Conservation (phyloP, 2,888 invertebrate genomes). For the Nymphalis polychloros region DNA sequence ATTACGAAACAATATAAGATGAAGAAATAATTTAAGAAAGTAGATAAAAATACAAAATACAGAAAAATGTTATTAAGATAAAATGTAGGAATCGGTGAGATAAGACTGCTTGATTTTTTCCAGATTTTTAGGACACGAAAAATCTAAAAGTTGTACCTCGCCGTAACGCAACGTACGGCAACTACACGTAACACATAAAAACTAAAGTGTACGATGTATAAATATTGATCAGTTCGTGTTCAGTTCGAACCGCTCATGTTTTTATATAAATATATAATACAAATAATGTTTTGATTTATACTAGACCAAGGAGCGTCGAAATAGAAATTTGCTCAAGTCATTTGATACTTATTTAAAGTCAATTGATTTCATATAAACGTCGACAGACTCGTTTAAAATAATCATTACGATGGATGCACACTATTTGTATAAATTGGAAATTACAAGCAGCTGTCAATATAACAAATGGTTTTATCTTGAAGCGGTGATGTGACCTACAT, state of each 20-base stretch:
- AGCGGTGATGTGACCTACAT: slow-evolving; percentile 56
- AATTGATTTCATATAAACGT: slow-evolving; percentile 10
- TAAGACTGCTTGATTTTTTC: no score
- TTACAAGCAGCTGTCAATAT: slow-evolving; percentile 52
- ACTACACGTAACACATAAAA: slow-evolving; percentile 41
- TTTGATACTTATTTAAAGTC: slow-evolving; percentile 1
- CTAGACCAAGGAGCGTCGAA: not conserved
- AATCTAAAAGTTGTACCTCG: no score
- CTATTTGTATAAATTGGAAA: slow-evolving; percentile 53
- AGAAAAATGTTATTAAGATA: no score
- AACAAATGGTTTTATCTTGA: slow-evolving; percentile 56
- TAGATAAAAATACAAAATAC: no score
- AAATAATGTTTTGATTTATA: not conserved
- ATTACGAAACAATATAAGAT: no score
- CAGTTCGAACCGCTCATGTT: slow-evolving; percentile 9
- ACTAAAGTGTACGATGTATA: slow-evolving; percentile 22
- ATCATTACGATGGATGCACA: slow-evolving; percentile 30
- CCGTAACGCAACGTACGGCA: slow-evolving; percentile 45
- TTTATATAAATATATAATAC: not conserved
- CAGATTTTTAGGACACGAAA: no score
- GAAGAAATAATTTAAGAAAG: no score
- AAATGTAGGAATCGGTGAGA: no score
- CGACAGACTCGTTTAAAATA: slow-evolving; percentile 27
- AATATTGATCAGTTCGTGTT: slow-evolving; percentile 29
- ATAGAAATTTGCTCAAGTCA: not conserved